Evolutionary conservation across 2,113 vertebrate genomes (phyloP).

Genomic region (Podilymbus podiceps): DNA sequence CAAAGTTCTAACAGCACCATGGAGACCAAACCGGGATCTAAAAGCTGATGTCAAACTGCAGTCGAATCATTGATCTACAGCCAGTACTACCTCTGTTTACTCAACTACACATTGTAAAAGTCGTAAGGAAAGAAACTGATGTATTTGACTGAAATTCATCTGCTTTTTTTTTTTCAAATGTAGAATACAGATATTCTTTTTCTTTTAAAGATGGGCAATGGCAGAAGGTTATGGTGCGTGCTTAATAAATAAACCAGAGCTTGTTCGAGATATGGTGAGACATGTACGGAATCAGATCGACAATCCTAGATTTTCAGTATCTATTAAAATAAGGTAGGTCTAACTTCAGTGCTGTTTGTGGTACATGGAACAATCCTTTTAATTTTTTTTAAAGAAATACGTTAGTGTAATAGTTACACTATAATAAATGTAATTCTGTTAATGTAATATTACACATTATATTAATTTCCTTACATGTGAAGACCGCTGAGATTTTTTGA

Average conservation of each 20-base stretch:
- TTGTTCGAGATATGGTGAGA: constrained; percentile 92
- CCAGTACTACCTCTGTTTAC: background rate
- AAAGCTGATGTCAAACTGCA: background rate
- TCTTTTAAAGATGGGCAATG: constrained; percentile 88
- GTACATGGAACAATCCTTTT: background rate
- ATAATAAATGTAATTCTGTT: background rate
- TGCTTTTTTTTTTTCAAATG: constrained; percentile 21
- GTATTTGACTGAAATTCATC: background rate
- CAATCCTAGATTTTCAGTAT: constrained; percentile 85
- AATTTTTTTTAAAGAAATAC: background rate
- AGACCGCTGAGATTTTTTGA: background rate
- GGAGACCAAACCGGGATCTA: background rate
- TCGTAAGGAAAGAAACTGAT: background rate
- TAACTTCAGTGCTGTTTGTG: background rate
- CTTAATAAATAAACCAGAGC: constrained; percentile 93
- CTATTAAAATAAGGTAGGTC: constrained; percentile 94
- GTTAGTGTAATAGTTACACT: background rate
- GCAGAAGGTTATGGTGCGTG: constrained; percentile 94
- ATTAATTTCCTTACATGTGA: background rate
- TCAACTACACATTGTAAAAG: background rate
- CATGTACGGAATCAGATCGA: constrained; percentile 87
- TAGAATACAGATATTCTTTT: background rate
- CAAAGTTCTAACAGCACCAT: background rate
- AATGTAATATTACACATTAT: background rate
- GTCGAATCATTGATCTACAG: background rate